Base-by-base conservation (phyloP, 2,113 vertebrate genomes). In the Gopherus evgoodei region DNA sequence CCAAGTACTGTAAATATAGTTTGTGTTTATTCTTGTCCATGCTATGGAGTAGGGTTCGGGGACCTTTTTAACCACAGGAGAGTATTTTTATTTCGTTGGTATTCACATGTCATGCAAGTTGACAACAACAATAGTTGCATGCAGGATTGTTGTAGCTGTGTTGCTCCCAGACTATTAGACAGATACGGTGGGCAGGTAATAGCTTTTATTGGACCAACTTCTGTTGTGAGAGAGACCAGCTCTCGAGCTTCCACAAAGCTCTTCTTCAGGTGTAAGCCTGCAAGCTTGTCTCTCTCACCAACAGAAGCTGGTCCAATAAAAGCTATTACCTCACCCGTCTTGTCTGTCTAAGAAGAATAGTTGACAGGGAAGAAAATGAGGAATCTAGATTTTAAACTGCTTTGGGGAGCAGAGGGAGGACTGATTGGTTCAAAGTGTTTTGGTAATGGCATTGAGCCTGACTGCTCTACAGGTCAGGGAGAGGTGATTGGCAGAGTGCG, bases 391-490 rank as follows among this genome's bases (percentile, higher is more conserved):
- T 94, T 94, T 16, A 9, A 54, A 69, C 19, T 89, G 84, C 31
- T 72, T 44, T 81, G 75, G 89, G 27, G n/a, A 27, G 25, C 6
- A 80, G 47, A 49, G 65, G 78, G 54, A 90, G n/a, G 31, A 47
- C 65, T 29, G 24, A 4, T 3, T 0, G 0, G 3, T 19, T 35
- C 10, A 86, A 90, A 83, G 69, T 0, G 0, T 81, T 78, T 72
- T 78, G 27, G 86, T 84, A 54, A 93, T 62, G 10, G 65, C 75
- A 81, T 79, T 53, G 79, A 95, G 86, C 56, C 0, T 1, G 84
- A 54, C 0, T 1, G 69, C 0, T 4, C 79, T 12, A 24, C 75
- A 3, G 81, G 86, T 75, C 76, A 91, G 54, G 69, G 75, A 87
- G 56, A 65, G 75, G n/a, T 22, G 91, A 84, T 0, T 47, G 90